Percentiles rank a stretch among this genome's conserved stretches.
phyloP scores from a whole-genome alignment of 2,113 vertebrate genomes.

The Gadus macrocephalus region DNA sequence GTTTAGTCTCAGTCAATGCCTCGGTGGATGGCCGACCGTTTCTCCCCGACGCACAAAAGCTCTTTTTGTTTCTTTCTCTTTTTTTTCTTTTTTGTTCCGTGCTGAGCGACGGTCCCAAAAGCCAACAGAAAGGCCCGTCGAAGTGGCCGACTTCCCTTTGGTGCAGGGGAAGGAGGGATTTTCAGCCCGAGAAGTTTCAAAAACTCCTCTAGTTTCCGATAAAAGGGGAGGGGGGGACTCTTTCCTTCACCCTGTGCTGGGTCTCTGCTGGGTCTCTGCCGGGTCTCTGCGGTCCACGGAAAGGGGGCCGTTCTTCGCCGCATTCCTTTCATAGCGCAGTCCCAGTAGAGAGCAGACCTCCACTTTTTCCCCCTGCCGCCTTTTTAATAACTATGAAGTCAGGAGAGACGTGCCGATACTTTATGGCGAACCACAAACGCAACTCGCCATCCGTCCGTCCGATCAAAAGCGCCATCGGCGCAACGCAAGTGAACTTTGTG shows the following conservation, averaged over 20 bases:
- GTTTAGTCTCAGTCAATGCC: too few relatives aligned
- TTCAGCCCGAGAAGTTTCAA: slow-evolving; percentile 20
- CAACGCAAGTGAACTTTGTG: neutral
- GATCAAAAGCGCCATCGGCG: neutral
- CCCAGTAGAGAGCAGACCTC: slow-evolving; percentile 18
- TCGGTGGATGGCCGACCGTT: neutral
- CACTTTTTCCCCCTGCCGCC: neutral
- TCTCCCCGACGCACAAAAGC: slow-evolving; percentile 40
- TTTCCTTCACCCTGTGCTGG: too few relatives aligned
- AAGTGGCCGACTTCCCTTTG: neutral
- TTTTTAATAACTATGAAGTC: neutral
- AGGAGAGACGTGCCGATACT: neutral
- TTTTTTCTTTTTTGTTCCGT: slow-evolving; percentile 19
- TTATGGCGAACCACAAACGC: neutral
- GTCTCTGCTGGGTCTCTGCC: neutral
- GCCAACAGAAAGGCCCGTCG: slow-evolving; percentile 40
- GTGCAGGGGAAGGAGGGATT: slow-evolving; percentile 36
- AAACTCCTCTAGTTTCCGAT: slow-evolving; percentile 30
- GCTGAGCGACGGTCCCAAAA: slow-evolving; percentile 39
- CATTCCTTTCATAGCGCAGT: slow-evolving; percentile 35
- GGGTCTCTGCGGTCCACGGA: slow-evolving; percentile 2
- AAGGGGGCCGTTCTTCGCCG: slow-evolving; percentile 22
- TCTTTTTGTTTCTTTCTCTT: slow-evolving; percentile 49
- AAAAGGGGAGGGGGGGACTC: slow-evolving; percentile 7
- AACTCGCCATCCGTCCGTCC: neutral